Percentiles rank a stretch among this genome's conserved stretches.
Conservation (phyloP, 2,888 invertebrate species). For the Vandiemenella viatica region DNA sequence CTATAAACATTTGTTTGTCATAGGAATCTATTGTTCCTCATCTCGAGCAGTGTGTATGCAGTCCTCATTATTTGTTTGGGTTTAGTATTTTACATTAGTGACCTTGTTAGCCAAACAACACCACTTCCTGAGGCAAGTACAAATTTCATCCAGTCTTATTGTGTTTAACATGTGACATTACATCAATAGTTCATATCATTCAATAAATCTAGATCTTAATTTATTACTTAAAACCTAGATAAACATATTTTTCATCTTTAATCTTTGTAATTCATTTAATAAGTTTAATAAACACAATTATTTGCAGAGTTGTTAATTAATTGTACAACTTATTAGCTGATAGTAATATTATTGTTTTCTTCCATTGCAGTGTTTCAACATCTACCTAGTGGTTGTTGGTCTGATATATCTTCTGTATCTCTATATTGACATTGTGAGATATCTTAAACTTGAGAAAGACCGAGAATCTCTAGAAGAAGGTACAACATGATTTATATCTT, state of each 20-base stretch:
- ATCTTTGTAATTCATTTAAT: no score
- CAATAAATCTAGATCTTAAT: no score
- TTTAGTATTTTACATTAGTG: constrained; percentile 44
- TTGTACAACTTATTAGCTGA: background rate
- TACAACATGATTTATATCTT: no score
- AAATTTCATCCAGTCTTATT: background rate
- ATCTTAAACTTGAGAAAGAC: constrained; percentile 33
- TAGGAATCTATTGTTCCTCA: constrained; percentile 21
- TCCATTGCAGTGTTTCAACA: constrained; percentile 42
- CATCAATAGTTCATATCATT: no score
- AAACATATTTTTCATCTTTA: no score
- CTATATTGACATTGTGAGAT: constrained; percentile 43
- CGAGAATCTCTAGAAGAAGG: constrained; percentile 6
- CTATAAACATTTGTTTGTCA: background rate
- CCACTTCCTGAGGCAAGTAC: constrained; percentile 38
- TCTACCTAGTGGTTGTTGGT: constrained; percentile 40
- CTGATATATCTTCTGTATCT: constrained; percentile 45
- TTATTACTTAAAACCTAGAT: no score
- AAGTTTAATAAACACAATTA: no score
- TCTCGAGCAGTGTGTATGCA: constrained; percentile 51
- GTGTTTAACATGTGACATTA: no score
- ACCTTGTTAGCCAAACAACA: constrained; percentile 34
- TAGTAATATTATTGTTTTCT: constrained; percentile 20
- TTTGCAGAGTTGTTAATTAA: background rate
- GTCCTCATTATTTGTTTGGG: constrained; percentile 51